Evolutionary conservation across 2,113 vertebrate genomes (phyloP), one percentile per base, ranked within the genome.

Genomic region (Telmatochromis sp.): DNA sequence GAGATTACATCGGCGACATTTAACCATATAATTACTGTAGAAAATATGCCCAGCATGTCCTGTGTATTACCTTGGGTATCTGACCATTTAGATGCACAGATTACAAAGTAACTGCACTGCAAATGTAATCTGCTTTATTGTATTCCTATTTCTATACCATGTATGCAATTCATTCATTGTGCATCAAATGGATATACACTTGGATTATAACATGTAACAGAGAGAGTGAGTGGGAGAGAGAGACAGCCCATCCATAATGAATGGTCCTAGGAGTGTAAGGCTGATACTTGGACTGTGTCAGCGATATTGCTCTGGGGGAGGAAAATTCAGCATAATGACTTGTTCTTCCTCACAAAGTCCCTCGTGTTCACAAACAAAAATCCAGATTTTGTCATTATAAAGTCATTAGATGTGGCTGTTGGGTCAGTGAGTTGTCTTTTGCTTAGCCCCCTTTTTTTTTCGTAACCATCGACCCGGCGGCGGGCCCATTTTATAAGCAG

Each of bases 21-120:
- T 82, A 90, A 31, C 35, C 73, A 42, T 81, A 51, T 85, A 89
- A 73, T 75, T 54, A 83, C 83, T 80, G 31, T 31, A 14, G 81
- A 84, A 93, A 92, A 82, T 65, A 92, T 91, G 85, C 33, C 8
- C 21, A 87, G 83, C 35, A 87, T 90, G 90, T 92, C 87, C 87
- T 87, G 85, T 47, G 6, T 83, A 10, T 42, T 10, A 4, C 10
- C 26, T 55, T 53, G 31, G 68, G 26, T 58, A n/a, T 81, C 15
- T 28, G 54, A 45, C 21, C 37, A 60, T 58, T 60, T 42, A 45
- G 23, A 58, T 82, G 19, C 23, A n/a, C 37, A 60, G 40, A 60
- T 28, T 60, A 19, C 17, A 1, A 50, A 19, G 23, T 28, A 75
- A 50, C 71, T 75, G 23, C 23, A 47, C 23, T 75, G 10, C 71